A percentile compares a stretch with the other conserved stretches of the same genome.
Conservation (phyloP, 2,888 invertebrate genomes). For the Drosophila diplacantha region DNA sequence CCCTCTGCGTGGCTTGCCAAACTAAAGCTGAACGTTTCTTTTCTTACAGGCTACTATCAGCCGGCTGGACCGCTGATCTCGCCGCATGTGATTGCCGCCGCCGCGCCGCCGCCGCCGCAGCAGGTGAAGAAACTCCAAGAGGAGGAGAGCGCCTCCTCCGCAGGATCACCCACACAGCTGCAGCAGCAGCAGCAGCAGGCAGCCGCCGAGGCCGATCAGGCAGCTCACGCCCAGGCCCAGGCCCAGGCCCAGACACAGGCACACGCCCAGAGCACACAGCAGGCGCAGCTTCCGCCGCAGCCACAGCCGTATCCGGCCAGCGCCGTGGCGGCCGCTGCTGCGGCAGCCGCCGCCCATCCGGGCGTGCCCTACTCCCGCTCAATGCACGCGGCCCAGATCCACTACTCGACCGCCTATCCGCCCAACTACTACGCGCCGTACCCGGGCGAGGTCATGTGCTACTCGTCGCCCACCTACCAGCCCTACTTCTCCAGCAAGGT, state of each 20-base stretch:
- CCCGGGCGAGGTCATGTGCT: slow-evolving; percentile 78
- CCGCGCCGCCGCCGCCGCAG: slow-evolving; percentile 51
- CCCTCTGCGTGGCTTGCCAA: neutral
- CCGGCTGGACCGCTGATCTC: slow-evolving; percentile 93
- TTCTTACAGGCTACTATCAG: slow-evolving; percentile 89
- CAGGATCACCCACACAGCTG: slow-evolving; percentile 42
- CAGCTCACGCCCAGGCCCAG: slow-evolving; percentile 59
- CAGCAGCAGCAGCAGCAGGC: slow-evolving; percentile 62
- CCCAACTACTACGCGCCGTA: slow-evolving; percentile 77
- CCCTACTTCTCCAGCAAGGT: slow-evolving; percentile 79
- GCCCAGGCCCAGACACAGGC: slow-evolving; percentile 22
- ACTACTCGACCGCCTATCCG: slow-evolving; percentile 78
- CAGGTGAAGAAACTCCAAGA: slow-evolving; percentile 67
- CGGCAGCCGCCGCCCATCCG: slow-evolving; percentile 75
- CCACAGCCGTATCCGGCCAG: slow-evolving; percentile 72
- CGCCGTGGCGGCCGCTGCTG: slow-evolving; percentile 74
- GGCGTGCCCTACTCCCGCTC: slow-evolving; percentile 75
- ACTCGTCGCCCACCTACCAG: slow-evolving; percentile 79
- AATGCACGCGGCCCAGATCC: slow-evolving; percentile 78
- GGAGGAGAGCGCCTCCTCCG: slow-evolving; percentile 66
- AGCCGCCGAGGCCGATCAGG: slow-evolving; percentile 45
- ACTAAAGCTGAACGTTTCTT: slow-evolving; percentile 55
- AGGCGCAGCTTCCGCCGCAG: slow-evolving; percentile 63
- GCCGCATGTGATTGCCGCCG: slow-evolving; percentile 79
- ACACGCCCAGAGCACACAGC: slow-evolving; percentile 49